These are phyloP conservation scores for Eumaeus atala DNA, from an alignment of 1,140 invertebrate genomes.

Conservation along the genomic window DNA sequence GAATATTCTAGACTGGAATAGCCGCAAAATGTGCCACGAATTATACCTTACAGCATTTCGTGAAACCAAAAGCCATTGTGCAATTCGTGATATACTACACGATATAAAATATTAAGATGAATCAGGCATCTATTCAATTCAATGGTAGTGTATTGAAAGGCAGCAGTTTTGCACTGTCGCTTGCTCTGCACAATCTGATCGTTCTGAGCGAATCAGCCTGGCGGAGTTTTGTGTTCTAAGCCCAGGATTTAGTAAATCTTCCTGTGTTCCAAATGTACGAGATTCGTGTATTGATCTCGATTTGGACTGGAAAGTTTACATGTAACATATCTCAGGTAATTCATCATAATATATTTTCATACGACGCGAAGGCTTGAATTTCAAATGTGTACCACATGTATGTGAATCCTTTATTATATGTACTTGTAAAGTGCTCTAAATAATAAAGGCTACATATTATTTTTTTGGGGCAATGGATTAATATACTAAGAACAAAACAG, in stretches of 20 bases:
- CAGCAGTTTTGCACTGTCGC: slow-evolving; percentile 33
- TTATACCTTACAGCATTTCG: no score
- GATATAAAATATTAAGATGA: slow-evolving; percentile 1
- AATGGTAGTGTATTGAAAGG: slow-evolving; percentile 11
- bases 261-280: slow-evolving; percentile 28
- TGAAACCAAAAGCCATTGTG: no score
- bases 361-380: background rate
- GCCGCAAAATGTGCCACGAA: no score
- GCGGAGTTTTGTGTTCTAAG: slow-evolving; percentile 45
- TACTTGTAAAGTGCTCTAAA: no score
- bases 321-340: background rate
- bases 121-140: background rate
- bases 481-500: no score
- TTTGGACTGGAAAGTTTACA: slow-evolving; percentile 14
- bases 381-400: no score
- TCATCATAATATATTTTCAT: slow-evolving; percentile 1
- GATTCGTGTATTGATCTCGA: slow-evolving; percentile 25
- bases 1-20: no score
- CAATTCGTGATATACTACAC: background rate
- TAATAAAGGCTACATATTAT: no score
- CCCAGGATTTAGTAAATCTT: slow-evolving; percentile 42
- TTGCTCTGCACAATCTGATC: slow-evolving; percentile 31
- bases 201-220: slow-evolving; percentile 40
- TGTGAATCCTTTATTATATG: no score
- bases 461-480: no score